Percentiles rank a stretch among this genome's conserved stretches.
phyloP scores from a whole-genome alignment of 2,888 invertebrate species.

The Endomychus coccineus region DNA sequence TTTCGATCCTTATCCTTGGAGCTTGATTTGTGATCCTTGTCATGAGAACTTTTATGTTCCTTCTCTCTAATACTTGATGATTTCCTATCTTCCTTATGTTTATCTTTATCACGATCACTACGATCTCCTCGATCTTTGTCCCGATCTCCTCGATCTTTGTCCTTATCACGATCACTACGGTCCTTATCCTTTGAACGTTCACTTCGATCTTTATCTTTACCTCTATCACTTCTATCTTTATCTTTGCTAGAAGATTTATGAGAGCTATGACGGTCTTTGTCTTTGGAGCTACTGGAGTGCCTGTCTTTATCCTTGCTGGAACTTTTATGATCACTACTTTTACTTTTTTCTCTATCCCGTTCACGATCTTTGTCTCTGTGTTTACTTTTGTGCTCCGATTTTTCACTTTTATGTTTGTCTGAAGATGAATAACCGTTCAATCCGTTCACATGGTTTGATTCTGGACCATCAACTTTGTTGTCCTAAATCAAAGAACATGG shows the following conservation, averaged over 20 bases:
- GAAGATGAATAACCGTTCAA: slow-evolving; percentile 60
- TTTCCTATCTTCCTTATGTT: slow-evolving; percentile 30
- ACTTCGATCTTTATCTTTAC: slow-evolving; percentile 38
- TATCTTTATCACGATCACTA: slow-evolving; percentile 41
- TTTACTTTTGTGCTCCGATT: slow-evolving; percentile 57
- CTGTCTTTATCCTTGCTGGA: slow-evolving; percentile 50
- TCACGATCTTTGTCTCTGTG: slow-evolving; percentile 62
- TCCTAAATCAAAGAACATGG: slow-evolving; percentile 21
- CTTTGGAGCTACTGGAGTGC: slow-evolving; percentile 34
- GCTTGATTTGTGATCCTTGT: slow-evolving; percentile 37
- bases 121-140: slow-evolving; percentile 39
- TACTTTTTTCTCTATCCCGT: slow-evolving; percentile 52
- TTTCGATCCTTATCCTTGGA: slow-evolving; percentile 29
- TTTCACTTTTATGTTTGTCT: slow-evolving; percentile 49
- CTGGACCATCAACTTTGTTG: slow-evolving; percentile 35
- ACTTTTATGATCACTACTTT: slow-evolving; percentile 57
- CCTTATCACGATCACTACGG: slow-evolving; percentile 38
- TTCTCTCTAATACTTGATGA: no score
- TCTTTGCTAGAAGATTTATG: slow-evolving; percentile 46
- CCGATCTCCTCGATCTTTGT: slow-evolving; percentile 27
- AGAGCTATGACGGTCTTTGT: slow-evolving; percentile 34
- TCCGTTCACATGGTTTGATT: slow-evolving; percentile 61
- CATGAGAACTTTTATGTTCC: slow-evolving; percentile 33
- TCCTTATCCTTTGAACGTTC: no score
- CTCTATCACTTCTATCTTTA: slow-evolving; percentile 44